phyloP scores from a whole-genome alignment of 1,140 invertebrate genomes.

The Trachymyrmex septentrionalis region DNA sequence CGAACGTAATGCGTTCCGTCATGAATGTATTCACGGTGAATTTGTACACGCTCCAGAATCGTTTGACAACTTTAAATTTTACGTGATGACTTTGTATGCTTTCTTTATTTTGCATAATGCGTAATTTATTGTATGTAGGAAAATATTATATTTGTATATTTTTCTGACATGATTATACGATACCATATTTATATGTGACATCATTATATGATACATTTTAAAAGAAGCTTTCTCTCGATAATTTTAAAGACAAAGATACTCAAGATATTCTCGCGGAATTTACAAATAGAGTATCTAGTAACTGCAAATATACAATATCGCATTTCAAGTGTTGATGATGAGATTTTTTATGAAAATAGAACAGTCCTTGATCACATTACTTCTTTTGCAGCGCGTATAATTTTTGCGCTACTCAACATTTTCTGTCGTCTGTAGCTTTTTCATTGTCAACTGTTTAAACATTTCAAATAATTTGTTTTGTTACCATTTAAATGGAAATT shows the following conservation, averaged over 20 bases:
- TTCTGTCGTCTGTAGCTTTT: neutral
- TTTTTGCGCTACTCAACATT: neutral
- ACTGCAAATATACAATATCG: slow-evolving; percentile 13
- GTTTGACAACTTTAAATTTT: slow-evolving; percentile 6
- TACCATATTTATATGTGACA: neutral
- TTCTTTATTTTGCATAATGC: neutral
- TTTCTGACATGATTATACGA: neutral
- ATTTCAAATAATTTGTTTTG: slow-evolving; percentile 5
- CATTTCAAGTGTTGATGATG: slow-evolving; percentile 10
- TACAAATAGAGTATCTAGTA: neutral
- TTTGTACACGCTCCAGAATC: neutral
- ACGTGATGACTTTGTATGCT: neutral
- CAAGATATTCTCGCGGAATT: neutral
- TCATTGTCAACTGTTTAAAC: neutral
- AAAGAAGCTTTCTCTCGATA: neutral
- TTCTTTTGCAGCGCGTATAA: neutral
- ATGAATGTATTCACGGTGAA: slow-evolving; percentile 2
- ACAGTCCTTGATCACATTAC: neutral
- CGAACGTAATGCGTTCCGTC: neutral
- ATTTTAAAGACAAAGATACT: neutral
- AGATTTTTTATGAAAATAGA: slow-evolving; percentile 34
- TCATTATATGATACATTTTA: neutral
- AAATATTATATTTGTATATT: neutral
- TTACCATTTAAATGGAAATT: neutral
- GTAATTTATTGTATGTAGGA: neutral